These are phyloP conservation scores for Microchrysa polita DNA, from an alignment of 2,888 invertebrate genomes.

Conservation along the genomic window DNA sequence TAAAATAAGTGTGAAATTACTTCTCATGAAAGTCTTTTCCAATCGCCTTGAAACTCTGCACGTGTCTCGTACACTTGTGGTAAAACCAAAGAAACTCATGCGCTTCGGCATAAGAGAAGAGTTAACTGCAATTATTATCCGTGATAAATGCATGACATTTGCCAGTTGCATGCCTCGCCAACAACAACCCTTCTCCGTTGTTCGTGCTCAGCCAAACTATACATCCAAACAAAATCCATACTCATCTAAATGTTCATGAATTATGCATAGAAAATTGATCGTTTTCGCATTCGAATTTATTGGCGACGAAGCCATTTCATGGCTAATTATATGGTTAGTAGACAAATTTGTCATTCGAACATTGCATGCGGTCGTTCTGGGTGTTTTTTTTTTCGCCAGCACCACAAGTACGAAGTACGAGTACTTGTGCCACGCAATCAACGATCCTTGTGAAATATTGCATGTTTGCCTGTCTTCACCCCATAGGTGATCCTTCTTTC, in stretches of 20 bases:
- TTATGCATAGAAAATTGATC: constrained; percentile 42
- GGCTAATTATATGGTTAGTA: constrained; percentile 42
- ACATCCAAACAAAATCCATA: constrained; percentile 1
- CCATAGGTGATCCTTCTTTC: constrained; percentile 9
- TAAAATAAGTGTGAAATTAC: no score
- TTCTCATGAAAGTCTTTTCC: no score
- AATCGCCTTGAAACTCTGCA: no score
- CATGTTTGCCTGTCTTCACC: constrained; percentile 21
- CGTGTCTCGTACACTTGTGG: no score
- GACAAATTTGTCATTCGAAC: constrained; percentile 38
- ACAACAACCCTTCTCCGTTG: no score
- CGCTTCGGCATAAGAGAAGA: no score
- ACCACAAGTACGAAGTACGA: no score
- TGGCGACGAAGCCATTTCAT: constrained; percentile 24
- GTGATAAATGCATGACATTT: constrained; percentile 15
- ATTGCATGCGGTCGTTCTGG: constrained; percentile 26
- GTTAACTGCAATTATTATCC: constrained; percentile 19
- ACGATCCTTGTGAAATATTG: constrained; percentile 18
- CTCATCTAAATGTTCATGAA: constrained; percentile 19
- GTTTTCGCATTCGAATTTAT: constrained; percentile 37
- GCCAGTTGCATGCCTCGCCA: no score
- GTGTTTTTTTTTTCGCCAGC: no score
- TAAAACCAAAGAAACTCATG: no score
- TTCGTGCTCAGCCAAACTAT: no score
- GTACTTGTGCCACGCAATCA: not conserved